Evolutionary conservation across 2,888 invertebrate genomes (phyloP), one percentile per base, ranked within the genome.

Genomic region (Cistogaster globosa): DNA sequence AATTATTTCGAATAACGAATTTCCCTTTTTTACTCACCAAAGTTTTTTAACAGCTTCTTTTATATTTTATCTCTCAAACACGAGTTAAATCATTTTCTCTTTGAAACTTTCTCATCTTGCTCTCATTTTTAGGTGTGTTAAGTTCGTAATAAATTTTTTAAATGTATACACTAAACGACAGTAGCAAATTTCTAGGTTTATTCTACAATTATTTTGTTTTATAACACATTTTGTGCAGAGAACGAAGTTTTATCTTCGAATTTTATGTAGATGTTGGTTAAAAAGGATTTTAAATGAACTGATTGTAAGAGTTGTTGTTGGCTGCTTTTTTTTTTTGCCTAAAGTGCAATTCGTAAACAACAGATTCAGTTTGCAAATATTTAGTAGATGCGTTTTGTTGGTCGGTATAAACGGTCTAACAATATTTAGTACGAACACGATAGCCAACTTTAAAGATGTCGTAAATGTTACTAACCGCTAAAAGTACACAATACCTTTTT

Each of bases 331-430:
- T 51, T 74, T 58, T 48, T 72, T n/a, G n/a, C n/a, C n/a, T 36
- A 38, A 76, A 74, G 57, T 86, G 77, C 84, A 86, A 71, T 87
- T 87, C 87, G 87, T 87, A 87, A 87, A 87, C 84, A 87, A 87
- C 62, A 79, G 65, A 60, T 45, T 83, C 71, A 72, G 32, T 68
- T 85, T 69, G 65, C 53, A 69, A 77, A 69, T 71, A 84, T 71
- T 78, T 83, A 87, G 88, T 87, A 86, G 87, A 87, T 85, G 84
- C 86, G 84, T 86, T 87, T 86, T 86, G 87, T 85, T 86, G 72
- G 86, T 86, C 87, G 84, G 79, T 79, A 72, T 68, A 83, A 80
- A 77, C 86, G 87, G 87, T 87, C 69, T 67, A 58, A 68, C 26
- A 60, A 69, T 58, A 63, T 16, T 55, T 53, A n/a, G 45, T 32